Evolutionary conservation across 1,140 invertebrate species (phyloP).

Genomic region (Thaumetopoea pityocampa): DNA sequence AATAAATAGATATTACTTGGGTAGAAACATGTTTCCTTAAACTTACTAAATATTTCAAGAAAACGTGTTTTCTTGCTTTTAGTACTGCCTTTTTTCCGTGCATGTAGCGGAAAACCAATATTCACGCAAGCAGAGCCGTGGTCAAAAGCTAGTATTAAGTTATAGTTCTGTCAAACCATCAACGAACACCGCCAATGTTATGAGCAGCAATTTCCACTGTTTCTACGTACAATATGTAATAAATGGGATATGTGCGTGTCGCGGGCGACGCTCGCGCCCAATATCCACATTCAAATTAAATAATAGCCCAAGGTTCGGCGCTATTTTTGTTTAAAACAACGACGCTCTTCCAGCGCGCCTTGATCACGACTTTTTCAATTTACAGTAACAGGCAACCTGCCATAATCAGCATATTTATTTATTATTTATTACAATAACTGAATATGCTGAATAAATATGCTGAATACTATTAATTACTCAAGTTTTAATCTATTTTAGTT

Average conservation of each 20-base stretch:
- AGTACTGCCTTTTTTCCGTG: too few species aligned
- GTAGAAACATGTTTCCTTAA: too few species aligned
- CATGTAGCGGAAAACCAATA: too few species aligned
- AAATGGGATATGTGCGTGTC: constrained; percentile 17
- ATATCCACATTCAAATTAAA: constrained; percentile 64
- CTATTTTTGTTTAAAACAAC: constrained; percentile 57
- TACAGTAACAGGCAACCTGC: constrained; percentile 6
- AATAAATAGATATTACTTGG: too few species aligned
- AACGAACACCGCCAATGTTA: constrained; percentile 1
- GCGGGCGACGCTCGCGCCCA: constrained; percentile 34
- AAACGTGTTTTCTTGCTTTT: too few species aligned
- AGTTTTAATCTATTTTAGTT: too few species aligned
- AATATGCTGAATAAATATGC: too few species aligned
- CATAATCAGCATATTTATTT: neutral
- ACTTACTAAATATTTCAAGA: too few species aligned
- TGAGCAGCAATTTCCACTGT: constrained; percentile 10
- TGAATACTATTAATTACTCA: too few species aligned
- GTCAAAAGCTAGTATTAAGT: too few species aligned
- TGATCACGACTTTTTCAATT: constrained; percentile 23
- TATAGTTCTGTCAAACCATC: too few species aligned
- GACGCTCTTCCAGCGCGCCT: constrained; percentile 20
- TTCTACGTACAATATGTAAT: constrained; percentile 7
- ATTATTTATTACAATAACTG: neutral
- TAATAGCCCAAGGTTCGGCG: constrained; percentile 55
- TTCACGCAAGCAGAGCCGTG: too few species aligned